Percentiles rank a stretch among this genome's conserved stretches.
Evolutionary conservation across 2,113 vertebrate genomes (phyloP).

Genomic region (Eudyptes chrysolophus): DNA sequence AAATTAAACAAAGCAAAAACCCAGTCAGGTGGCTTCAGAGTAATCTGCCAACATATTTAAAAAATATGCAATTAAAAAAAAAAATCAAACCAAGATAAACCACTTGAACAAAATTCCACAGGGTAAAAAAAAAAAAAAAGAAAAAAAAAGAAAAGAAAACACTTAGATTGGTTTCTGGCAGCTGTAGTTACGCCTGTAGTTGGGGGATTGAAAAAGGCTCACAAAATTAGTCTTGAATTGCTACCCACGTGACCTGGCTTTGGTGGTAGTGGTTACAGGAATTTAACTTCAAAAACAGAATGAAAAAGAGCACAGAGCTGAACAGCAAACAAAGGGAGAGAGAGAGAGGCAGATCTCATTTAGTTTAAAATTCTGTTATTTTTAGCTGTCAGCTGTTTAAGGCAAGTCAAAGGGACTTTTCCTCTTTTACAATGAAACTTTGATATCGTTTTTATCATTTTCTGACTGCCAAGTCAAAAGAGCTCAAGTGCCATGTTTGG

Average conservation of each 20-base stretch:
- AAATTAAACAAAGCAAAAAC: not conserved
- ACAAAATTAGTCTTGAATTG: conserved; percentile 15
- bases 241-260: not conserved
- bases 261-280: not conserved
- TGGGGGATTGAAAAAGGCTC: not conserved
- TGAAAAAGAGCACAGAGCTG: not conserved
- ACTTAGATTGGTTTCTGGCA: not conserved
- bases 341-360: not conserved
- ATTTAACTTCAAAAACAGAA: not conserved
- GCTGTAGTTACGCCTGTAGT: not conserved
- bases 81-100: not conserved
- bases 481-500: not conserved
- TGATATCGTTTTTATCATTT: not conserved
- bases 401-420: not conserved
- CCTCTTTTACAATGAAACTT: not conserved
- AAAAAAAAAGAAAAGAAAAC: not conserved
- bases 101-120: not conserved
- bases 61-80: not conserved
- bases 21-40: not conserved
- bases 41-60: not conserved
- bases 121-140: too few species aligned
- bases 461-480: not conserved
- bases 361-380: not conserved
- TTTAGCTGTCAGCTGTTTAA: not conserved
- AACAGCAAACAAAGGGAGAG: not conserved